phyloP scores from a whole-genome alignment of 2,797 vertebrate species.

The Crypturellus tataupa region DNA sequence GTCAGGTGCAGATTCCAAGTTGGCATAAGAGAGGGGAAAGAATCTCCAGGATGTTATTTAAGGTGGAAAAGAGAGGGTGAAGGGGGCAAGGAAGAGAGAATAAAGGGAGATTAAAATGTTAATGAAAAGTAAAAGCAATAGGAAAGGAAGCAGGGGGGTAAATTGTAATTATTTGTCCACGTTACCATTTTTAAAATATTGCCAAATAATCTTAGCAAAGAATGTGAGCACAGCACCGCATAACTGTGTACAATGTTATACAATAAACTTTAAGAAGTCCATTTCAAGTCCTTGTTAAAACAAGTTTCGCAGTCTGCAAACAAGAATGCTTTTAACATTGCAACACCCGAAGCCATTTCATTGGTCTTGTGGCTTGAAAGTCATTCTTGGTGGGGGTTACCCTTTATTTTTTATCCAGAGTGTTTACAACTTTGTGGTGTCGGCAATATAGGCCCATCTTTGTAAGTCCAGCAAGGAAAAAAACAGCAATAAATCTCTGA shows the following conservation, averaged over 20 bases:
- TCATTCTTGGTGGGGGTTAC: constrained; percentile 55
- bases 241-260: background rate
- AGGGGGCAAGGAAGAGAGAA: background rate
- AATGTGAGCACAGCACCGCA: background rate
- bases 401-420: constrained; percentile 57
- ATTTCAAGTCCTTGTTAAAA: constrained; percentile 54
- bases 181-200: background rate
- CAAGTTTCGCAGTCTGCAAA: constrained; percentile 62
- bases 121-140: background rate
- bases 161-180: background rate
- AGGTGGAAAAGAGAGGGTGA: background rate
- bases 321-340: constrained; percentile 70
- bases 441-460: constrained; percentile 57
- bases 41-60: background rate
- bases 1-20: background rate
- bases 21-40: background rate
- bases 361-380: constrained; percentile 67
- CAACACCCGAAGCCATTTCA: constrained; percentile 58
- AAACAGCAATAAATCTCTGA: constrained; percentile 61
- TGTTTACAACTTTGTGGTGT: constrained; percentile 75
- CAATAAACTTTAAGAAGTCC: constrained; percentile 16
- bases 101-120: background rate
- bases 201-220: background rate
- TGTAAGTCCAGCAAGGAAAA: constrained; percentile 49
- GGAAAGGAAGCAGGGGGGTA: background rate